Evolutionary conservation across 2,888 invertebrate genomes (phyloP).

Genomic region (Sclerodermus sp.): DNA sequence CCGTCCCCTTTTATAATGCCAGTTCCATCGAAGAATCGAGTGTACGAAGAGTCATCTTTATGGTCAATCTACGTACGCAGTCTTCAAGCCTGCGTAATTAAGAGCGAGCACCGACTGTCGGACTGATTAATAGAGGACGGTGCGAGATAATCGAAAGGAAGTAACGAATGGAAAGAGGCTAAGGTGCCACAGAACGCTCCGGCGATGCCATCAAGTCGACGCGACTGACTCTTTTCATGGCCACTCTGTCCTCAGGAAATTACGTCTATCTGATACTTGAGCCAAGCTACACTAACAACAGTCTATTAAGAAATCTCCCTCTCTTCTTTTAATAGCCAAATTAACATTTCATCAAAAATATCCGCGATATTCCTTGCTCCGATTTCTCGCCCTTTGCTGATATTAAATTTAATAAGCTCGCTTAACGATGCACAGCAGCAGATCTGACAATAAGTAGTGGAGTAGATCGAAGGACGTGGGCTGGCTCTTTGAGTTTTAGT

Average conservation of each 20-base stretch:
- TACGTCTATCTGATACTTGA: constrained; percentile 23
- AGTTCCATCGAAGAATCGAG: constrained; percentile 44
- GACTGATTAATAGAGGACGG: constrained; percentile 55
- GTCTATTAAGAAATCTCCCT: background rate
- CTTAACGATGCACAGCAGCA: no score
- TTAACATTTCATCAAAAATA: background rate
- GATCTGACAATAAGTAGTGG: no score
- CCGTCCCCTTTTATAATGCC: constrained; percentile 14
- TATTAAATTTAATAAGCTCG: no score
- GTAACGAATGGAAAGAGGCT: constrained; percentile 49
- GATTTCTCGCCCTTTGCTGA: background rate
- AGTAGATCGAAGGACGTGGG: no score
- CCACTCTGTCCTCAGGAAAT: constrained; percentile 24
- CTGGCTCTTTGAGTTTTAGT: no score
- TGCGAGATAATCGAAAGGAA: constrained; percentile 57
- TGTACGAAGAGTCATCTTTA: constrained; percentile 50
- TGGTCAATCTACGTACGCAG: constrained; percentile 50
- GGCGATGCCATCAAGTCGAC: background rate
- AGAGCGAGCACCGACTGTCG: constrained; percentile 50
- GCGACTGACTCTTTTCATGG: no score
- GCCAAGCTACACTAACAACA: constrained; percentile 6
- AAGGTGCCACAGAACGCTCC: background rate
- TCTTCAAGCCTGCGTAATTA: constrained; percentile 50
- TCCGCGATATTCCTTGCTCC: background rate
- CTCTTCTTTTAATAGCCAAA: background rate